Evolutionary conservation across 2,113 vertebrate species (phyloP).

Genomic region (Notarius quadriscutis): DNA sequence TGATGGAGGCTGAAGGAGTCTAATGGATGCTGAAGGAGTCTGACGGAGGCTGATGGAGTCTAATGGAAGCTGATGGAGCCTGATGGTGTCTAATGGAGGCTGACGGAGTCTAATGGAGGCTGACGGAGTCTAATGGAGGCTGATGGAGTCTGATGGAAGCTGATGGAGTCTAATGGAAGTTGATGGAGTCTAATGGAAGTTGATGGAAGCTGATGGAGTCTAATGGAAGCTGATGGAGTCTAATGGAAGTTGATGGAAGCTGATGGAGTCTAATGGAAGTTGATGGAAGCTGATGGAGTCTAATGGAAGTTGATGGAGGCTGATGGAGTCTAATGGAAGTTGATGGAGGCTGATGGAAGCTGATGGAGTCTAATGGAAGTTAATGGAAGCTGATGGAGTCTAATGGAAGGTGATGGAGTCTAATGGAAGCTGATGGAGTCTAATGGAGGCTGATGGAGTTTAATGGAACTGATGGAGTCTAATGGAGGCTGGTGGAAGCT

Average conservation of each 20-base stretch:
- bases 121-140: not conserved
- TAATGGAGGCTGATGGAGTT: not conserved
- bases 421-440: too few relatives aligned
- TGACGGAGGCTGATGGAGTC: not conserved
- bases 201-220: not conserved
- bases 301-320: not conserved
- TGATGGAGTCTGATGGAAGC: too few relatives aligned
- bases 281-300: not conserved
- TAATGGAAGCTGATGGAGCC: not conserved
- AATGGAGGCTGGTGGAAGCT: not conserved
- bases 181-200: not conserved
- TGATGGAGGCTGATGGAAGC: not conserved
- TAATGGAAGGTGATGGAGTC: not conserved
- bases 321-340: not conserved
- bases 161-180: not conserved
- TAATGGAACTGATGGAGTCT: not conserved
- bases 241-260: not conserved
- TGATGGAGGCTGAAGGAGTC: not conserved
- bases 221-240: not conserved
- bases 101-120: not conserved
- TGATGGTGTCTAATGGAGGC: not conserved
- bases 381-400: not conserved
- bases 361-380: not conserved
- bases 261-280: not conserved
- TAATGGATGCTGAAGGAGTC: not conserved